Base-by-base conservation (phyloP, 1,140 invertebrate species). In the Cepaea nemoralis region DNA sequence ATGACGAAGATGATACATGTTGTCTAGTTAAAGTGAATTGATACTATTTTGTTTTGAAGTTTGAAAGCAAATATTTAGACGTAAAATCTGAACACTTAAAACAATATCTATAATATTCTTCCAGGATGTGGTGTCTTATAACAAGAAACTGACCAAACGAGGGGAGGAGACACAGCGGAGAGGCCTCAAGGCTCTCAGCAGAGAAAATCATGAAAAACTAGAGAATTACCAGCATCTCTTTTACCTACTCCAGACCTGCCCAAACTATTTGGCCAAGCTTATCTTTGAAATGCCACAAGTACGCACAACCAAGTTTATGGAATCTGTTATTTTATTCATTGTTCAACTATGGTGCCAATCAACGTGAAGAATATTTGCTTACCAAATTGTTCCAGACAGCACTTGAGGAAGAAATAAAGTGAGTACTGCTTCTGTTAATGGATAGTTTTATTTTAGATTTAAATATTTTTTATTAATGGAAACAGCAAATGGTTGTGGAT, bases 221-320 rank as follows among this genome's bases (percentile, higher is more conserved):
- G 94, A 96, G 83, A 93, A 94, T 0, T 96, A 96, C 90, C 95
- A 96, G 86, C 94, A 96, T 90, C 90, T 96, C 19, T 96, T 96
- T 89, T 96, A 96, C 87, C 93, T 94, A 33, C 91, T 96, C 27
- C 95, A 96, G 92, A 96, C 95, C 0, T 94, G 95, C 89, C 95
- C 95, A 0, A 92, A 91, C 12, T 96, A 96, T 87, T 90, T 96
- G 37, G 95, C 95, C 0, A 95, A 95, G 88, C 92, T 96, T 59
- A 92, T 96, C 16, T 95, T 96, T 87, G 94, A 94, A 85, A 93
- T 96, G 87, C 95, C 95, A 8, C 94, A 94, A 87, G 94, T 93
- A 83, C 94, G 94, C 86, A 94, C 94, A 0, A 95, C 94, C 80
- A 95, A 95, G 84, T 95, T 96, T 87, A 91, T 96, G 82, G 94